Conservation (phyloP, 2,797 vertebrate species). For the Platalea minor region DNA sequence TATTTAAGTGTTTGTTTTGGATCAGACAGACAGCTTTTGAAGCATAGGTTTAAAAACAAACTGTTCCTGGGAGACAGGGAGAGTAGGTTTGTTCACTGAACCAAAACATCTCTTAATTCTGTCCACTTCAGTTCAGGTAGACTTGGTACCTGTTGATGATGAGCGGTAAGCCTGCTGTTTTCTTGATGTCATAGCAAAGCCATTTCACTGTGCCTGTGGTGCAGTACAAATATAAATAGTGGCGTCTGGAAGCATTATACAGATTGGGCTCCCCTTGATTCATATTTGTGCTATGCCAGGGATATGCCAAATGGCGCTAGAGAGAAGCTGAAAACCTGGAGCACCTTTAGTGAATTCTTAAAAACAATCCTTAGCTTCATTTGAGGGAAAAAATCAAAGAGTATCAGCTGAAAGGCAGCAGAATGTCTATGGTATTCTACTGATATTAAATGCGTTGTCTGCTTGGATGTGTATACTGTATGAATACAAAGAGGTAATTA, state of each 20-base stretch:
- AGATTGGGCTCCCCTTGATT: not conserved
- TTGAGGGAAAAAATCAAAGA: not conserved
- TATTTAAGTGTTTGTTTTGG: not conserved
- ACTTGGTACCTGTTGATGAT: not conserved
- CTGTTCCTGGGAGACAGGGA: not conserved
- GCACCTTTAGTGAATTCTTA: not conserved
- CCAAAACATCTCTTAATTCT: not conserved
- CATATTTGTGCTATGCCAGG: not conserved
- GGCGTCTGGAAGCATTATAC: not conserved
- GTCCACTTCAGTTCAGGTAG: not conserved
- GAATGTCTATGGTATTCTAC: not conserved
- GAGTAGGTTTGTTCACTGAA: not conserved
- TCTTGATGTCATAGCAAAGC: not conserved
- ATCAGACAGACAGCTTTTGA: not conserved
- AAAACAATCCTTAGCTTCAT: not conserved
- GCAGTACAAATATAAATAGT: not conserved
- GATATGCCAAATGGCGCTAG: not conserved
- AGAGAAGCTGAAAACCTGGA: not conserved
- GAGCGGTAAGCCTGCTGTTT: not conserved
- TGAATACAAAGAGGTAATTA: not conserved
- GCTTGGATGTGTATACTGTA: not conserved
- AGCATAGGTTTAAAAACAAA: not conserved
- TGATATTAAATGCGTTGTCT: not conserved
- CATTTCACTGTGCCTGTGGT: not conserved
- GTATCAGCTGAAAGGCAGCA: not conserved